phyloP scores from a whole-genome alignment of 2,888 invertebrate genomes.

The Pyrochroa serraticornis region DNA sequence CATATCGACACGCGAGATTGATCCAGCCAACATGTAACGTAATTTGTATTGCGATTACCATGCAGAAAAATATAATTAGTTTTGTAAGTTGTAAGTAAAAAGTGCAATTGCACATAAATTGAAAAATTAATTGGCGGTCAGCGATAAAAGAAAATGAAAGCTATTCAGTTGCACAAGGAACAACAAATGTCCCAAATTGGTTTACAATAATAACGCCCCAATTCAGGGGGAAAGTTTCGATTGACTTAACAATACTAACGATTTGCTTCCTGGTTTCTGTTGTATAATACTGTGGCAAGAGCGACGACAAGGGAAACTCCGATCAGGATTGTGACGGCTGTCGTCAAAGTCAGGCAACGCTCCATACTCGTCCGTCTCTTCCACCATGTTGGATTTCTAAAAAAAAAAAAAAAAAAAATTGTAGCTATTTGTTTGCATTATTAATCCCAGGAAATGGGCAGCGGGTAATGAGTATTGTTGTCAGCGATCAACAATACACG shows the following conservation, averaged over 20 bases:
- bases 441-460: neutral
- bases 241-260: conserved; percentile 38
- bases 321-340: conserved; percentile 64
- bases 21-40: too few species aligned
- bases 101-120: neutral
- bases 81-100: neutral
- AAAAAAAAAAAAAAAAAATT: conserved; percentile 44
- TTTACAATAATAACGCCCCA: too few species aligned
- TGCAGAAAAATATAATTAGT: neutral
- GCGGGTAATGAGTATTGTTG: neutral
- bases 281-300: conserved; percentile 62
- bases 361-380: conserved; percentile 76
- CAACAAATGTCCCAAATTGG: too few species aligned
- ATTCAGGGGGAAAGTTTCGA: too few species aligned
- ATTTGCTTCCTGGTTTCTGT: conserved; percentile 45
- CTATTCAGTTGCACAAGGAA: too few species aligned
- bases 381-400: conserved; percentile 84
- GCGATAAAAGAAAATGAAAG: too few species aligned
- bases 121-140: too few species aligned
- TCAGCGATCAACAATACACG: neutral
- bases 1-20: too few species aligned
- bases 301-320: conserved; percentile 68
- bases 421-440: neutral
- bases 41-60: neutral
- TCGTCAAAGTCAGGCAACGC: conserved; percentile 68